Percentiles rank a stretch among this genome's conserved stretches.
These are phyloP conservation scores for Drosophila heteroneura DNA, from an alignment of 2,888 invertebrate species.

Conservation along the genomic window DNA sequence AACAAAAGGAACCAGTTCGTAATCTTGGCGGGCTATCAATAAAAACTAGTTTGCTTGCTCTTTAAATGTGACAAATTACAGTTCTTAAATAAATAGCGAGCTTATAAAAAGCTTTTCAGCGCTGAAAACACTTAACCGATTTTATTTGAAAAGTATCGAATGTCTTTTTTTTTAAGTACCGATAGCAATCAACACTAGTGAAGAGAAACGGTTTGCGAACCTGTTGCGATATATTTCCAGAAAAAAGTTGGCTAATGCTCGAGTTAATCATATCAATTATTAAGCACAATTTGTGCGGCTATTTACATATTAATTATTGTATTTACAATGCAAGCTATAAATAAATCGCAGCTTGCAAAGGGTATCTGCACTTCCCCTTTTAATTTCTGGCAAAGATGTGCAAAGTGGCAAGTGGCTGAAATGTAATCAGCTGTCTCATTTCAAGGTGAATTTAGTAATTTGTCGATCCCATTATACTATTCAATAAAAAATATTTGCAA, in stretches of 20 bases:
- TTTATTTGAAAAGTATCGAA: conserved; percentile 17
- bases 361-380: conserved; percentile 4
- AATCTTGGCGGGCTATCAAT: not conserved
- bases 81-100: not conserved
- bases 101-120: not conserved
- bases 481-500: conserved; percentile 9
- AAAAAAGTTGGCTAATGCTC: not conserved
- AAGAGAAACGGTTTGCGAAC: not conserved
- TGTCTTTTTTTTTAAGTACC: not conserved
- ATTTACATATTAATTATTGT: not conserved
- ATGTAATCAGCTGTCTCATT: conserved; percentile 35
- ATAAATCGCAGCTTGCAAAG: not conserved
- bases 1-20: not conserved
- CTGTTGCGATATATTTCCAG: too few species aligned
- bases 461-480: conserved; percentile 19
- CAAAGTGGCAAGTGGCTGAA: not conserved
- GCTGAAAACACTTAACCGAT: not conserved
- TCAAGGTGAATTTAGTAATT: conserved; percentile 16
- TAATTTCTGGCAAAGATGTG: not conserved
- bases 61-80: not conserved
- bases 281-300: not conserved
- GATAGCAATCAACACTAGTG: not conserved
- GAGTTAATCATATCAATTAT: not conserved
- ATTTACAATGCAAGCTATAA: not conserved
- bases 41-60: not conserved